Evolutionary conservation across 2,797 vertebrate genomes (phyloP).

Genomic region (Anisognathus igniventris): DNA sequence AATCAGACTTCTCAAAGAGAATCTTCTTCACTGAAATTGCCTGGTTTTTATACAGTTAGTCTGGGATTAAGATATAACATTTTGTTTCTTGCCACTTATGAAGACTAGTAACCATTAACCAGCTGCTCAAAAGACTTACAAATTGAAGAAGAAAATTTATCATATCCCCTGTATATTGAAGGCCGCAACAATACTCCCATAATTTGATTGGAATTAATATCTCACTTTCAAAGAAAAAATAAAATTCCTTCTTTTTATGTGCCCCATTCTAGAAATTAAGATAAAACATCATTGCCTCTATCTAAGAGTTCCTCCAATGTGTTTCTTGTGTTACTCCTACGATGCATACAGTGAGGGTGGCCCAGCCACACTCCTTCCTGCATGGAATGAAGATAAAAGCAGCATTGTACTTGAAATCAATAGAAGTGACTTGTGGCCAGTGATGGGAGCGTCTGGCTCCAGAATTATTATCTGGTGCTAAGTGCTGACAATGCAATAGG

Average conservation of each 20-base stretch:
- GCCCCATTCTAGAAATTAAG: not conserved
- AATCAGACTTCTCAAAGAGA: not conserved
- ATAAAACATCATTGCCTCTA: not conserved
- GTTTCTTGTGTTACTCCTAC: not conserved
- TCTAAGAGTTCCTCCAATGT: not conserved
- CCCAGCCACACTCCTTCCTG: not conserved
- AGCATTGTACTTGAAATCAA: slow-evolving; percentile 31
- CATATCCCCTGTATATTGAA: not conserved
- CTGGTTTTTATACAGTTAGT: not conserved
- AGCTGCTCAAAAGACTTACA: not conserved
- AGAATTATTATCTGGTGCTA: slow-evolving; percentile 44
- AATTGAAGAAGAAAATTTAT: not conserved
- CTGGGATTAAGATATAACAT: not conserved
- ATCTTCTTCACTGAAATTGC: not conserved
- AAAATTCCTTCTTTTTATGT: not conserved
- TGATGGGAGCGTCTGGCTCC: not conserved
- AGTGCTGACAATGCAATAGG: slow-evolving; percentile 33
- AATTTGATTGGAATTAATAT: not conserved
- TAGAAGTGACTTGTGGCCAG: not conserved
- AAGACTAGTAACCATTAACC: not conserved
- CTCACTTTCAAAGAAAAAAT: not conserved
- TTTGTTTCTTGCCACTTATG: not conserved
- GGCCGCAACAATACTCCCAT: not conserved
- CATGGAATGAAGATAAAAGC: slow-evolving; percentile 8
- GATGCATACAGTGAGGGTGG: not conserved